Conservation (phyloP, 2,888 invertebrate genomes). For the Pseudococcus jackbeardsleyi region DNA sequence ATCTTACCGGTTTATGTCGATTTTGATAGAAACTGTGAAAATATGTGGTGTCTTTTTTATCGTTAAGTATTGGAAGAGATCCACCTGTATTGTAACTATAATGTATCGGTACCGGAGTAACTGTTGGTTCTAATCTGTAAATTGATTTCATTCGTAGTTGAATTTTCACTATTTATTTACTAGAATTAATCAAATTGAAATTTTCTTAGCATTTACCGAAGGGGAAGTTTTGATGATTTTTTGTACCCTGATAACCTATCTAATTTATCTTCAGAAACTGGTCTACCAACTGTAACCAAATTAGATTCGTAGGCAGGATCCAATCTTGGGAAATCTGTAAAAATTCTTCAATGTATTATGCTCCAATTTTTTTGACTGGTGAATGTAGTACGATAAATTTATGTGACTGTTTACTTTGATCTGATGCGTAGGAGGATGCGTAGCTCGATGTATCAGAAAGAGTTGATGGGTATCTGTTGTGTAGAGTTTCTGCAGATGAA, state of each 20-base stretch:
- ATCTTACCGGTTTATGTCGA: conserved; percentile 7
- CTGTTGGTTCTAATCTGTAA: conserved; percentile 22
- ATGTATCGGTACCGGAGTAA: conserved; percentile 33
- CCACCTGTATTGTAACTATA: conserved; percentile 37
- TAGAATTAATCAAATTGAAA: background rate
- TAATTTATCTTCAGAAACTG: conserved; percentile 54
- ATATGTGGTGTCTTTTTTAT: conserved; percentile 30
- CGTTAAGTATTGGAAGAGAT: conserved; percentile 59
- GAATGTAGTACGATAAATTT: no score
- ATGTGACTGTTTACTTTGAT: conserved; percentile 37
- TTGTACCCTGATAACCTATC: conserved; percentile 25
- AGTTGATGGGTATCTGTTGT: conserved; percentile 52
- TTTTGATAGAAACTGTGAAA: conserved; percentile 29
- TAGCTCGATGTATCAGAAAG: conserved; percentile 56
- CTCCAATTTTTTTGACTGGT: no score
- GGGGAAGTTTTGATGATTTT: conserved; percentile 37
- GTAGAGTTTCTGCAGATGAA: conserved; percentile 13
- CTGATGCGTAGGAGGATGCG: conserved; percentile 51
- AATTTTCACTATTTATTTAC: background rate
- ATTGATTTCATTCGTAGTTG: background rate
- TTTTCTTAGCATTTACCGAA: background rate
- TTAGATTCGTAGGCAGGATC: conserved; percentile 49
- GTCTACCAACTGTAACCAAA: conserved; percentile 29
- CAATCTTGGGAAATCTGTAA: conserved; percentile 55
- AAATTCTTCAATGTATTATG: background rate